phyloP scores from a whole-genome alignment of 2,888 invertebrate genomes.

The Anoncus sp. region DNA sequence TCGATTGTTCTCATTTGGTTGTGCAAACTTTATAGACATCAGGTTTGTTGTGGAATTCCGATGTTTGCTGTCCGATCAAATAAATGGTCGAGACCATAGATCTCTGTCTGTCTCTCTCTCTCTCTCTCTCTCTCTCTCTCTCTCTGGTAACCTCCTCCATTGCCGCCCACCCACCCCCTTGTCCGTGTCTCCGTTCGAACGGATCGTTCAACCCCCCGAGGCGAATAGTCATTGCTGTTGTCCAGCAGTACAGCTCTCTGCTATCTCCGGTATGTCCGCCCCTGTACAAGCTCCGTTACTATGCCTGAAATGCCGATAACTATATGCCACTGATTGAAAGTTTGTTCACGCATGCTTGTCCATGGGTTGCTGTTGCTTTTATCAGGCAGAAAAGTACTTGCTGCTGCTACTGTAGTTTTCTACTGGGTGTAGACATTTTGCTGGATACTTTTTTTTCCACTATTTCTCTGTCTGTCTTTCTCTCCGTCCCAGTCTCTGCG shows the following conservation, averaged over 20 bases:
- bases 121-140: too few relatives aligned
- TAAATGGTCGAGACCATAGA: conserved; percentile 76
- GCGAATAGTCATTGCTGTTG: conserved; percentile 64
- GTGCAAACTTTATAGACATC: conserved; percentile 35
- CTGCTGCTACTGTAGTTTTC: conserved; percentile 8
- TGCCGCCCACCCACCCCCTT: conserved; percentile 46
- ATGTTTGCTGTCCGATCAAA: conserved; percentile 80
- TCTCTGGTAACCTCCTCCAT: too few relatives aligned
- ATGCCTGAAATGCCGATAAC: conserved; percentile 69
- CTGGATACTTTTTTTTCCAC: conserved; percentile 11
- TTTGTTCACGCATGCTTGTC: conserved; percentile 62
- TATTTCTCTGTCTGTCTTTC: neutral
- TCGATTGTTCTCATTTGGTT: conserved; percentile 15
- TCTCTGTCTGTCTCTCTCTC: conserved; percentile 48
- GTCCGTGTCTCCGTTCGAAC: conserved; percentile 57
- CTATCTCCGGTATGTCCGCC: conserved; percentile 73
- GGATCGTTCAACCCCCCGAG: conserved; percentile 46
- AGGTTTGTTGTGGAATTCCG: conserved; percentile 69
- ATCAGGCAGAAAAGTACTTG: conserved; percentile 15
- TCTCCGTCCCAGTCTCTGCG: neutral
- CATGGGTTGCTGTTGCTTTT: conserved; percentile 30
- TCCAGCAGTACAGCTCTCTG: conserved; percentile 48
- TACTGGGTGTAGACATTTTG: conserved; percentile 27
- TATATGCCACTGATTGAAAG: conserved; percentile 73
- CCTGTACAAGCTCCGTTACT: conserved; percentile 78